These are phyloP conservation scores for Picus viridis DNA, from an alignment of 2,797 vertebrate genomes.

Conservation along the genomic window DNA sequence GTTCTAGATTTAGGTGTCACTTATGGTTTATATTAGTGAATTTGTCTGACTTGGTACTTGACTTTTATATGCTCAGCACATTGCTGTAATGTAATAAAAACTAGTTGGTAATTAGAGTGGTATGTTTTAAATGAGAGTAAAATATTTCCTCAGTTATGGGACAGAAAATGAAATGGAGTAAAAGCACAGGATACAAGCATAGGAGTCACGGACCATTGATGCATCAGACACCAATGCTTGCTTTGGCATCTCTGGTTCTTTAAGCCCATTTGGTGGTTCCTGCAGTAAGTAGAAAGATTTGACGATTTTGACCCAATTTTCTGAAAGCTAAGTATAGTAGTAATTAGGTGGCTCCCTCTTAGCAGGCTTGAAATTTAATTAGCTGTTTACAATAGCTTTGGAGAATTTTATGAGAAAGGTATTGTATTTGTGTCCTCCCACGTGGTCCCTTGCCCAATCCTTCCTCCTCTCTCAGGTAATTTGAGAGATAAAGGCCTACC, in stretches of 20 bases:
- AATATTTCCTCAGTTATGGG: not conserved
- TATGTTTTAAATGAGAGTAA: constrained; percentile 12
- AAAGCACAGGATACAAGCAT: not conserved
- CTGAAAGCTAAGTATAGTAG: not conserved
- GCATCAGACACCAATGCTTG: not conserved
- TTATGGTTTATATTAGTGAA: not conserved
- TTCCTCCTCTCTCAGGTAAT: constrained; percentile 30
- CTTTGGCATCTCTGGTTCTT: not conserved
- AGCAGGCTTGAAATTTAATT: not conserved
- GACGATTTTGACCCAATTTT: not conserved
- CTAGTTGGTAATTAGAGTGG: not conserved
- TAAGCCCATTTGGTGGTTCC: not conserved
- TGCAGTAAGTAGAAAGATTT: not conserved
- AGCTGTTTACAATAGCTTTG: not conserved
- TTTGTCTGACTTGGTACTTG: not conserved
- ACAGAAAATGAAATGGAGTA: constrained; percentile 7
- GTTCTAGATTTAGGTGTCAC: not conserved
- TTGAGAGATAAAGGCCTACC: constrained; percentile 32
- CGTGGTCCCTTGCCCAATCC: not conserved
- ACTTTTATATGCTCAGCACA: not conserved
- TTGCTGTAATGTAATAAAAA: not conserved
- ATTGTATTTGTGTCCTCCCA: not conserved
- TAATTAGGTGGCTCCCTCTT: not conserved
- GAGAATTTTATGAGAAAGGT: constrained; percentile 30
- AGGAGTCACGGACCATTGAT: not conserved